Evolutionary conservation across 2,113 vertebrate species (phyloP).

Genomic region (Lepidothrix coronata): DNA sequence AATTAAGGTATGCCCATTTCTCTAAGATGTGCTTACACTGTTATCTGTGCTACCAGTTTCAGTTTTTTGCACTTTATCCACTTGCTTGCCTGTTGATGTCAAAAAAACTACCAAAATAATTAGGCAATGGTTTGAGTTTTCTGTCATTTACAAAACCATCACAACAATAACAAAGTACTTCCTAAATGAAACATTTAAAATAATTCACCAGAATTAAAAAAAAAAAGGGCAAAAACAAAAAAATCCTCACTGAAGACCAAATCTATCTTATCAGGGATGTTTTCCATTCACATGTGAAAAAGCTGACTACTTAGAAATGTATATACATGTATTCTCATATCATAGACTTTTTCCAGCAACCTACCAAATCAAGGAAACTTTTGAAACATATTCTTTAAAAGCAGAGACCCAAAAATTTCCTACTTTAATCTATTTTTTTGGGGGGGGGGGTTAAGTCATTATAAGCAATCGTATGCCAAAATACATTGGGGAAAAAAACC

Average conservation of each 20-base stretch:
- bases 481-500: rapidly evolving
- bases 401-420: not conserved
- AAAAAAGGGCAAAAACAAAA: not conserved
- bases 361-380: not conserved
- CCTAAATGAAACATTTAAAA: not conserved
- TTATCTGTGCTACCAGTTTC: not conserved
- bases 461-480: not conserved
- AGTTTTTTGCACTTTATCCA: not conserved
- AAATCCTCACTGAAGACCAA: not conserved
- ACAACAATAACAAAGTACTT: not conserved
- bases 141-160: not conserved
- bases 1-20: not conserved
- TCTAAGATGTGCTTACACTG: not conserved
- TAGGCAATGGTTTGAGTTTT: not conserved
- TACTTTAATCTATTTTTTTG: not conserved
- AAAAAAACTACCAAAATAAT: not conserved
- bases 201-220: not conserved
- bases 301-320: not conserved
- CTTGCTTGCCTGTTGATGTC: not conserved
- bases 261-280: not conserved
- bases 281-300: not conserved
- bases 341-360: not conserved
- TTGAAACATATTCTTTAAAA: not conserved
- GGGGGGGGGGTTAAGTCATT: not conserved
- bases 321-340: not conserved